Evolutionary conservation across 2,888 invertebrate genomes (phyloP).

Genomic region (Polyommatus icarus): DNA sequence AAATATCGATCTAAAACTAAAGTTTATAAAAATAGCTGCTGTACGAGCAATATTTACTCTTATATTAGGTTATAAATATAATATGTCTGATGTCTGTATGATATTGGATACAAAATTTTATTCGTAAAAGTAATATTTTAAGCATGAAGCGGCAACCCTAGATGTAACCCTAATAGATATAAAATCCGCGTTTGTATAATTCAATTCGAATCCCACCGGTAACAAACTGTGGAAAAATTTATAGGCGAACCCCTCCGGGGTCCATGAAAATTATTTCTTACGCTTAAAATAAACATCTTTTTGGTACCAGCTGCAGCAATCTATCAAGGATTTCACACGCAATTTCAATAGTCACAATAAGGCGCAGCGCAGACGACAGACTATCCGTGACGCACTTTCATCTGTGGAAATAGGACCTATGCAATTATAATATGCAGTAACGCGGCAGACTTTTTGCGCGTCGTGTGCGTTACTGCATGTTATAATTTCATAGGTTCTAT

Average conservation of each 20-base stretch:
- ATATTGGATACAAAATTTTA: not conserved
- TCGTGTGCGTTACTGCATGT: no score
- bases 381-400: no score
- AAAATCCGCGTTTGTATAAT: constrained; percentile 75
- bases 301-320: not conserved
- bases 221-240: constrained; percentile 39
- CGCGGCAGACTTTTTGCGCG: no score
- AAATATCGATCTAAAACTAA: not conserved
- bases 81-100: not conserved
- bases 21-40: not conserved
- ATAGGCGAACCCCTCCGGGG: constrained; percentile 25
- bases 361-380: no score
- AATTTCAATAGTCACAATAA: no score
- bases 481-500: no score
- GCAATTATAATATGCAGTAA: no score
- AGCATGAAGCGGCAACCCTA: constrained; percentile 37
- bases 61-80: not conserved
- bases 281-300: not conserved
- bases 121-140: not conserved
- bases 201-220: constrained; percentile 57
- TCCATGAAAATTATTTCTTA: constrained; percentile 24
- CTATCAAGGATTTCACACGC: not conserved
- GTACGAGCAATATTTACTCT: not conserved
- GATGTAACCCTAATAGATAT: constrained; percentile 74
- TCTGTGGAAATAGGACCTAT: no score